Evolutionary conservation across 2,113 vertebrate species (phyloP), one percentile per base, ranked within the genome.

Genomic region (Antennarius striatus): DNA sequence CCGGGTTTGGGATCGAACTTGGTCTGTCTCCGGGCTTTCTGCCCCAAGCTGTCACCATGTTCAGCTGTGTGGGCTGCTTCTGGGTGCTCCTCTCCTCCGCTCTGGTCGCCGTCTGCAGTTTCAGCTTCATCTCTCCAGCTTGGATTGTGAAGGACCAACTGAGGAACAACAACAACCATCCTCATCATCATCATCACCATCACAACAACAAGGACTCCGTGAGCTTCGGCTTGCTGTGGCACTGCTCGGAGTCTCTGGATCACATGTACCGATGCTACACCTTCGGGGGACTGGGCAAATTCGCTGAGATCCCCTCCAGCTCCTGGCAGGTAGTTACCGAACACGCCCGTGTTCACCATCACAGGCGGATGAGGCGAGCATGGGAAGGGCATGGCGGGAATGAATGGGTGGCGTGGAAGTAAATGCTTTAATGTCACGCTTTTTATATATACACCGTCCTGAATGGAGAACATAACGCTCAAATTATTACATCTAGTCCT

Each of bases 211-310:
- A 91, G 79, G 92, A 92, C 80, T 92, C 93, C 0, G 91, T 92
- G 50, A 94, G 94, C 71, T 95, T 96, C 83, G 95, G 95, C 13
- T 88, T 96, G 74, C 92, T 96, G 63, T 94, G 95, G 95, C 94
- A 94, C 86, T 96, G 95, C 92, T 82, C 95, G 11, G 93, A 93
- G 71, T 90, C 92, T 73, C 72, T 89, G 82, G 93, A 91, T 62
- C 92, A 87, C 64, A 89, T 91, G 91, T 91, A 91, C 83, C 78
- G 89, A 46, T 96, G 95, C 86, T 93, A 94, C 92, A 91, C 93
- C 69, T 93, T 94, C 74, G 92, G 92, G 13, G 93, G 94, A 39
- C 85, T 95, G 69, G 94, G 93, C 9, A 92, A 73, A 85, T 95
- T 96, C 77, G 90, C 92, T 16, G 93, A 95, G 76, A 96, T 96